Evolutionary conservation across 2,113 vertebrate genomes (phyloP).

Genomic region (Toxotes chatareus): DNA sequence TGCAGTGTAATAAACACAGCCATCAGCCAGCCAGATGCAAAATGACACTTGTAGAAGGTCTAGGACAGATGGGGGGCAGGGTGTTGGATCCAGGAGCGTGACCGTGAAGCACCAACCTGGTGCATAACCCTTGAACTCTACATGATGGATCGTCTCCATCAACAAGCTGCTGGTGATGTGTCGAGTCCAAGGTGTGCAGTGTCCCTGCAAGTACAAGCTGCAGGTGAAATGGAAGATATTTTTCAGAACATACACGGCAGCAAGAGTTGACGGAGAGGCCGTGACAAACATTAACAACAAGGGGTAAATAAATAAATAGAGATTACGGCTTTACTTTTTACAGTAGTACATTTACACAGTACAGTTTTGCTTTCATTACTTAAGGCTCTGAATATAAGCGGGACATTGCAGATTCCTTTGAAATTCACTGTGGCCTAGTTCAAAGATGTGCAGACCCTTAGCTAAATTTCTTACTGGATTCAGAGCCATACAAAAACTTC

Average conservation of each 20-base stretch:
- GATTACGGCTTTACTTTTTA: slow-evolving; percentile 35
- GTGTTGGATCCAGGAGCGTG: slow-evolving; percentile 67
- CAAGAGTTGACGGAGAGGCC: slow-evolving; percentile 16
- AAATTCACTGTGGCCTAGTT: slow-evolving; percentile 65
- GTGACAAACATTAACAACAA: slow-evolving; percentile 9
- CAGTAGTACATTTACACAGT: slow-evolving; percentile 18
- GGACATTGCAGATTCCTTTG: slow-evolving; percentile 45
- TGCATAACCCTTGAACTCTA: slow-evolving; percentile 74
- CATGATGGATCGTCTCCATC: slow-evolving; percentile 78
- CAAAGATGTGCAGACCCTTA: slow-evolving; percentile 51
- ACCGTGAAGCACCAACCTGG: slow-evolving; percentile 71
- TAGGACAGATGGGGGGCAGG: slow-evolving; percentile 58
- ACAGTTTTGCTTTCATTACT: slow-evolving; percentile 16
- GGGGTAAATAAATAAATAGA: slow-evolving; percentile 43
- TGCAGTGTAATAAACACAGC: slow-evolving; percentile 55
- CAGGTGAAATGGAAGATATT: slow-evolving; percentile 46
- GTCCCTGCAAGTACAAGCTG: slow-evolving; percentile 49
- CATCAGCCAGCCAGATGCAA: slow-evolving; percentile 61
- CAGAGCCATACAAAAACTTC: slow-evolving; percentile 62
- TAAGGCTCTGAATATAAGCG: slow-evolving; percentile 25
- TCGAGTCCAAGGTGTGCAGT: slow-evolving; percentile 50
- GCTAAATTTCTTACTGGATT: slow-evolving; percentile 52
- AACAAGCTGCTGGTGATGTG: slow-evolving; percentile 42
- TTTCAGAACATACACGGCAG: slow-evolving; percentile 20
- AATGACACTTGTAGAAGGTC: slow-evolving; percentile 60